Base-by-base conservation (phyloP, 2,113 vertebrate genomes). In the Atlantisia rogersi region DNA sequence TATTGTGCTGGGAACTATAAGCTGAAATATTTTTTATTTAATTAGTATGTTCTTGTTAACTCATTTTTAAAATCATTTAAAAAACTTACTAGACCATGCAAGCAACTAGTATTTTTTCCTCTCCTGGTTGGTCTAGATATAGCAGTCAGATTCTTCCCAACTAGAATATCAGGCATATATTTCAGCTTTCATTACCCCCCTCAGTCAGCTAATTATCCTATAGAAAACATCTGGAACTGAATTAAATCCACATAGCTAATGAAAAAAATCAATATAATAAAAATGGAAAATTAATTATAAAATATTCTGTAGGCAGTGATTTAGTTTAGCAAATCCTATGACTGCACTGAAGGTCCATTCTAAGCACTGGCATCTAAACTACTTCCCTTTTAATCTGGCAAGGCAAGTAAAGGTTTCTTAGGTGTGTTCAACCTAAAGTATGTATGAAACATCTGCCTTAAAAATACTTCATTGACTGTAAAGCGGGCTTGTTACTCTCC, bases 181-280 rank as follows among this genome's bases (percentile, higher is more conserved):
- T 85, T 96, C 64, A 85, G n/a, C 53, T 74, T 92, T 86, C 42
- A 71, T 44, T 55, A 32, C n/a, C 59, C 5, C 63, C 22, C 60
- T 35, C 55, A 92, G 81, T 79, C 91, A 83, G n/a, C 25, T 92
- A 84, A 92, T 93, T 92, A 69, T 53, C 83, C 75, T 62, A 39
- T 16, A 86, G 70, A 81, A 86, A 92, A 81, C 68, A 91, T 68
- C 69, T 75, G n/a, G 35, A 26, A 71, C n/a, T 53, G 76, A 94
- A 93, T 55, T 83, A 79, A 96, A 86, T 93, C 12, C 17, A 92
- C 83, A 5, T 76, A 55, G 62, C 46, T 82, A 56, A 87, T 60
- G n/a, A 22, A 82, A 88, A 92, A 95, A 88, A 92, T 84, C 37
- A 88, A 48, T 90, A 67, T n/a, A 63, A 50, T 48, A 65, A 74